Base-by-base conservation (phyloP, 2,888 invertebrate genomes). In the Notodonta dromedarius region DNA sequence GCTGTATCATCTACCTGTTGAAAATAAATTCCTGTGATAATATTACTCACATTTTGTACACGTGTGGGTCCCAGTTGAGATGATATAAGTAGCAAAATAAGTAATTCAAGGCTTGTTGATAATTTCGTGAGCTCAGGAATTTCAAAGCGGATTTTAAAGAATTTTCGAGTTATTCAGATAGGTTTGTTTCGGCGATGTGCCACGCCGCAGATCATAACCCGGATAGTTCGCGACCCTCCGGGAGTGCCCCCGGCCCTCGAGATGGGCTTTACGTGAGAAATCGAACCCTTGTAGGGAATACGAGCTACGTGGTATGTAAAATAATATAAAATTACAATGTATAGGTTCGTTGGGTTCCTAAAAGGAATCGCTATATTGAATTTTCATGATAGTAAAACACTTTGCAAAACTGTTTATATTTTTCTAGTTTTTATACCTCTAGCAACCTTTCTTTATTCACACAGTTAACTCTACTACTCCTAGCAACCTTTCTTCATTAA, bases 131-230 rank as follows among this genome's bases (percentile, higher is more conserved):
- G 9, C 12, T 52, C 24, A 32, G 24, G 8, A 32, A 11, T 52
- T 52, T 13, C 6, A 52, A 24, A 3, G 1, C 51, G 51, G 24
- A 51, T 51, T 51, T 51, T 11, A 24, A 51, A 51, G 9, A 51
- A 51, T 51, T 51, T 24, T 11, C 51, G 32, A 52, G 52, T 52
- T 52, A 52, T 52, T 52, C 52, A 13, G 9, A 13, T 52, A 52
- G 16, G 32, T 32, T 32, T 52, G 32, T 52, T 52, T 52, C 52
- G 52, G 52, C 13, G 50, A 32, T 52, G 52, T 32, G 52, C 32
- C 32, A 52, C 24, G 52, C 32, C 52, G 32, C 51, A 52, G 52
- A 52, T 52, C 32, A 32, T 52, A 52, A 52, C 24, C 16, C 32
- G 12, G 13, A 9, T 32, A 52, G 32, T 52, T 52, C 13, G 52